Base-by-base conservation (phyloP, 1,140 invertebrate species). In the Diachasma alloeum region DNA sequence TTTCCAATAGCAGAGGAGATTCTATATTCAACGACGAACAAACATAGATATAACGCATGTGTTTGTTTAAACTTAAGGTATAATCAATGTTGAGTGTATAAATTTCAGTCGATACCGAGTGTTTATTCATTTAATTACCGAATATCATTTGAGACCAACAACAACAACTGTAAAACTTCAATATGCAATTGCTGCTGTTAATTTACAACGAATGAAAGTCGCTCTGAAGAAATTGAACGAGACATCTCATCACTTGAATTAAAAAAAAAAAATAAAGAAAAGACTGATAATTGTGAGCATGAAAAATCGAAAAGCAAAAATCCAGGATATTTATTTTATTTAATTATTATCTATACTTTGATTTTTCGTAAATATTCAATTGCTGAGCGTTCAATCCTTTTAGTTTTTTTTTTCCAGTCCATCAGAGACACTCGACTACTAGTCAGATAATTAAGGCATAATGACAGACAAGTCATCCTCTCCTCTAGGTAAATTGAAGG, bases 151-250 rank as follows among this genome's bases (percentile, higher is more conserved):
- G 31, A 31, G 31, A 31, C n/a, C n/a, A n/a, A n/a, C n/a, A 31
- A 31, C 6, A 31, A 31, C 2, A 31, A 31, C 31, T 31, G 31
- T 31, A 31, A 42, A 1, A 19, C 91, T 95, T 39, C 94, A 95
- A 75, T 93, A 93, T 53, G 92, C 92, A 0, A 78, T 83, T 0
- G 81, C 75, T 0, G 88, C 88, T 0, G 86, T 87, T 0, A 88
- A 87, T 59, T 46, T 89, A 11, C 80, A 89, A 15, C 81, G 87
- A 11, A 87, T 83, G 42, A 81, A 56, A 17, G 17, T 56, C 15
- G 19, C 19, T 56, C 1, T 11, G 59, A 15, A 63, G 24, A 63
- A 63, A n/a, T 53, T 17, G 4, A 53, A 17, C 2, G 15, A 19
- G 15, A 17, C 17, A 8, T n/a, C 17, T 19, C n/a, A 46, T 11